phyloP scores from a whole-genome alignment of 2,113 vertebrate species.

The Melanerpes formicivorus region DNA sequence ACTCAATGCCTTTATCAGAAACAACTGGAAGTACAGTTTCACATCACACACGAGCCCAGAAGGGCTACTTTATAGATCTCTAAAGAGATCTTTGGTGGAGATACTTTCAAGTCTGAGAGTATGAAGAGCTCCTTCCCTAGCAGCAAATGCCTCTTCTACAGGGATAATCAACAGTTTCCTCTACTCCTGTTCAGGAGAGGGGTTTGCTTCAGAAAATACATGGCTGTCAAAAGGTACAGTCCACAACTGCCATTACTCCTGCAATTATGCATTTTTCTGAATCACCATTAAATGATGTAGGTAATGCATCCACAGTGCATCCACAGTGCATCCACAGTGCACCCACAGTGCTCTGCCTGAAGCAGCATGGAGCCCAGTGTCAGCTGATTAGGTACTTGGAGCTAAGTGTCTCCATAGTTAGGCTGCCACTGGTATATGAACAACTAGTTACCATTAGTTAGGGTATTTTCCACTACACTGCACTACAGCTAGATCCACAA shows the following conservation, averaged over 20 bases:
- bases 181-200: not conserved
- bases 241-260: not conserved
- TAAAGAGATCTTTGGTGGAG: slow-evolving; percentile 19
- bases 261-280: not conserved
- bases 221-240: not conserved
- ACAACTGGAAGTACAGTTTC: not conserved
- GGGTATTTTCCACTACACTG: not conserved
- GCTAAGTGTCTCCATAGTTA: not conserved
- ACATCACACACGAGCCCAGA: not conserved
- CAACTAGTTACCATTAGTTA: not conserved
- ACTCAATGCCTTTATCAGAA: not conserved
- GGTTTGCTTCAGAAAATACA: not conserved
- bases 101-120: not conserved
- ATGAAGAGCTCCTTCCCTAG: not conserved
- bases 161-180: not conserved
- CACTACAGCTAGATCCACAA: not conserved
- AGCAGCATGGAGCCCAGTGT: not conserved
- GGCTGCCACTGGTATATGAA: not conserved
- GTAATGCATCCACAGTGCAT: not conserved
- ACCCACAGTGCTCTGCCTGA: not conserved
- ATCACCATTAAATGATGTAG: not conserved
- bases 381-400: not conserved
- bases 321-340: not conserved
- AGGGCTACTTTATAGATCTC: slow-evolving; percentile 11
- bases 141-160: not conserved